phyloP scores from a whole-genome alignment of 2,113 vertebrate species.

The Alces alces region DNA sequence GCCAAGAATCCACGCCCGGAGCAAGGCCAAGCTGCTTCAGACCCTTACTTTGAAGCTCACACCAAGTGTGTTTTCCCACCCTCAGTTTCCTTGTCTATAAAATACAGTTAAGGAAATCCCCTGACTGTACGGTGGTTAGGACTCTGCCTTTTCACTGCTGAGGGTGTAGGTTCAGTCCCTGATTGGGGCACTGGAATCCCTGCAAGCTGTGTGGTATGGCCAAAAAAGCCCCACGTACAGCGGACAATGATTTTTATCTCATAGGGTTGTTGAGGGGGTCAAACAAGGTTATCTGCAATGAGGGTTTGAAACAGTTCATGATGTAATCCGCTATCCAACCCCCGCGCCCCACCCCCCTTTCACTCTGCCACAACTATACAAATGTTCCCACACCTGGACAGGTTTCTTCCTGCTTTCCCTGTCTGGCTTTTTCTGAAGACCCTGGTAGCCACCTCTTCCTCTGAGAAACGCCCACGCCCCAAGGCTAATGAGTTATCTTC shows the following conservation, averaged over 20 bases:
- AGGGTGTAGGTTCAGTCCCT: not conserved
- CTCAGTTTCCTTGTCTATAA: not conserved
- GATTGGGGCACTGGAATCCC: not conserved
- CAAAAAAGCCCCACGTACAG: not conserved
- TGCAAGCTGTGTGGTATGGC: not conserved
- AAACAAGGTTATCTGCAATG: not conserved
- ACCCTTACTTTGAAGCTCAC: not conserved
- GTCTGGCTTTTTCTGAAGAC: not conserved
- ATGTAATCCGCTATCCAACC: not conserved
- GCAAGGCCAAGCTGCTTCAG: not conserved
- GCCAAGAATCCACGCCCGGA: not conserved
- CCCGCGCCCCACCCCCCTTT: not conserved
- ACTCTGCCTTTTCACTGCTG: not conserved
- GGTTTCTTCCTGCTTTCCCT: not conserved
- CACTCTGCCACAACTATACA: not conserved
- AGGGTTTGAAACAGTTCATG: not conserved
- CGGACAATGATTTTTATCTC: not conserved
- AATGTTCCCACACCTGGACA: not conserved
- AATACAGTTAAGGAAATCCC: not conserved
- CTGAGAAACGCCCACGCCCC: not conserved
- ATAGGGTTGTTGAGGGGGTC: not conserved
- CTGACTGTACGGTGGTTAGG: not conserved
- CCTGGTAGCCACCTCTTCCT: not conserved
- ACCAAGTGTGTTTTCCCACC: not conserved
- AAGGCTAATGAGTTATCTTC: not conserved